Percentiles rank a stretch among this genome's conserved stretches.
phyloP scores from a whole-genome alignment of 2,113 vertebrate species.

The Nicator chloris region DNA sequence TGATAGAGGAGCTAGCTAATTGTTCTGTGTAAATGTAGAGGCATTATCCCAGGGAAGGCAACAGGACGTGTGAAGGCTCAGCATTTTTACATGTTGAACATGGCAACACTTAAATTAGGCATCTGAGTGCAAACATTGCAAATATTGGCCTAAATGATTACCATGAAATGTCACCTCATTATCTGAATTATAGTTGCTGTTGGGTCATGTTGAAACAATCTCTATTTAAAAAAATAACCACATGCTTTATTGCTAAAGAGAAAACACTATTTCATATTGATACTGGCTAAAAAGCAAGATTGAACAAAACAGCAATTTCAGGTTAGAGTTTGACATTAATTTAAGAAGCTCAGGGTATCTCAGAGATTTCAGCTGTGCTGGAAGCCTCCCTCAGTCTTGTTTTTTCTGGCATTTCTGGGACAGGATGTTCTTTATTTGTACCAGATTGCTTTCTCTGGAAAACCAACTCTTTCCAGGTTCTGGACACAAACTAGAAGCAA shows the following conservation, averaged over 20 bases:
- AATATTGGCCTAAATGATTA: constrained; percentile 38
- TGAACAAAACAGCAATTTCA: not conserved
- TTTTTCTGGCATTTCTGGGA: not conserved
- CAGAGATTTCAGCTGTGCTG: not conserved
- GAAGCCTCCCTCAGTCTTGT: not conserved
- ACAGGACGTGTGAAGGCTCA: not conserved
- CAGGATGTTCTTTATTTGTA: not conserved
- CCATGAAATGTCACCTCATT: not conserved
- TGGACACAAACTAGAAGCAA: not conserved
- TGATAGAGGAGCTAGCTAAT: constrained; percentile 16
- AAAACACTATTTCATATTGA: not conserved
- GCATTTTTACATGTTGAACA: not conserved
- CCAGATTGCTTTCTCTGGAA: not conserved
- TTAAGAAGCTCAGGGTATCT: not conserved
- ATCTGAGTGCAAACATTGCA: constrained; percentile 36
- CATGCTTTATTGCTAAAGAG: not conserved
- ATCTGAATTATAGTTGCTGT: not conserved
- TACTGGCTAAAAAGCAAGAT: not conserved
- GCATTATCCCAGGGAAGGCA: not conserved
- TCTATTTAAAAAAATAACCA: not conserved
- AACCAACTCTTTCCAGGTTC: not conserved
- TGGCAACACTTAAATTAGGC: not conserved
- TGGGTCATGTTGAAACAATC: not conserved
- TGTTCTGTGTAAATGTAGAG: not conserved
- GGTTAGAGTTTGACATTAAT: not conserved